Evolutionary conservation across 2,888 invertebrate species (phyloP).

Genomic region (Ctena decussata): DNA sequence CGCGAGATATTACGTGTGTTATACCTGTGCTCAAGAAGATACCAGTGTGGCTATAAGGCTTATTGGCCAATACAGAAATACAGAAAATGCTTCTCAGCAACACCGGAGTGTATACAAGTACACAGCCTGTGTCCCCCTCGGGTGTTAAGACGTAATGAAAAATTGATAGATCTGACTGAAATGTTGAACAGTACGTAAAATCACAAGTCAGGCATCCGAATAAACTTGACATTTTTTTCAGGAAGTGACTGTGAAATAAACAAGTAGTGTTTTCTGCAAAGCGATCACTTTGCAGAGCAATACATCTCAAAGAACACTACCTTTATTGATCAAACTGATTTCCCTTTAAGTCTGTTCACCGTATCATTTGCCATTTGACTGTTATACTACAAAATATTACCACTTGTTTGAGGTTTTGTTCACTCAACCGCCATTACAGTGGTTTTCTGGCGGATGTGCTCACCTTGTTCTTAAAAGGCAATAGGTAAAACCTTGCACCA

Average conservation of each 20-base stretch:
- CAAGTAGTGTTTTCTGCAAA: neutral
- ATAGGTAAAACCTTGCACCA: neutral
- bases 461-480: neutral
- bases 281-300: too few species aligned
- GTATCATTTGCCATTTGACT: neutral
- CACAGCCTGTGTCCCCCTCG: too few species aligned
- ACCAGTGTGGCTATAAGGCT: too few species aligned
- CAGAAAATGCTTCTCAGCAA: neutral
- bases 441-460: neutral
- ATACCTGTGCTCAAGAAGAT: too few species aligned
- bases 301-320: neutral
- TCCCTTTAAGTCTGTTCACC: neutral
- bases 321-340: neutral
- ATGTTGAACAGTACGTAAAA: neutral
- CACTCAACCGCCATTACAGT: neutral
- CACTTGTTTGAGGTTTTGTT: neutral
- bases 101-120: neutral
- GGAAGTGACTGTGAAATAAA: constrained; percentile 8
- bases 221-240: neutral
- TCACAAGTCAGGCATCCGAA: neutral
- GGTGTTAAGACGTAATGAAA: too few species aligned
- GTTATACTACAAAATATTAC: neutral
- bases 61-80: too few species aligned
- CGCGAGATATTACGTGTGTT: too few species aligned
- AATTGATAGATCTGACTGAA: neutral